Conservation (phyloP, 2,888 invertebrate genomes). For the Tridacna gigas region DNA sequence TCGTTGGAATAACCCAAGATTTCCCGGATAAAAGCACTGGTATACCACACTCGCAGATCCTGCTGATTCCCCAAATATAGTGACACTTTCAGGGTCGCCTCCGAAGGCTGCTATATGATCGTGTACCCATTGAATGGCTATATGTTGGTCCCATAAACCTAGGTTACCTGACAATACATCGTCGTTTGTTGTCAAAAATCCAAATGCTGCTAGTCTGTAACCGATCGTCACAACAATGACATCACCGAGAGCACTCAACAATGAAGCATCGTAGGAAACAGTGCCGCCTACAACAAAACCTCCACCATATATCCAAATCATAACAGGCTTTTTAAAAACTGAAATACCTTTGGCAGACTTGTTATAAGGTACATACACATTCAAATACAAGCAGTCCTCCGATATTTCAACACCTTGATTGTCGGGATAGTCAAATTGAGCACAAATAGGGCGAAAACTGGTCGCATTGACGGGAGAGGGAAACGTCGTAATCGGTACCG, state of each 20-base stretch:
- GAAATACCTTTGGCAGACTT: neutral
- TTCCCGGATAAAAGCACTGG: conserved; percentile 65
- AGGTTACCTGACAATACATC: conserved; percentile 66
- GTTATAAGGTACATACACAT: conserved; percentile 45
- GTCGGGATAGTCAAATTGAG: conserved; percentile 7
- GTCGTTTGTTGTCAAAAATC: conserved; percentile 68
- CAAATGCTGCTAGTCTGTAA: conserved; percentile 65
- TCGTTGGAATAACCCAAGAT: conserved; percentile 38
- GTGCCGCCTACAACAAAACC: conserved; percentile 43
- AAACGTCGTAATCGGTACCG: conserved; percentile 32
- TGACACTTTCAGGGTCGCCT: conserved; percentile 65
- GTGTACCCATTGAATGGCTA: conserved; percentile 73
- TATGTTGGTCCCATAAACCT: conserved; percentile 73
- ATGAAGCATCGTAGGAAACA: conserved; percentile 33
- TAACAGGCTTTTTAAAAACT: conserved; percentile 22
- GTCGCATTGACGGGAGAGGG: conserved; percentile 33
- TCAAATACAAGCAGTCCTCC: conserved; percentile 56
- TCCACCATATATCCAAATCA: conserved; percentile 62
- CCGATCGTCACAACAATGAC: conserved; percentile 68
- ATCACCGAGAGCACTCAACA: conserved; percentile 40
- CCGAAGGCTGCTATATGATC: conserved; percentile 69
- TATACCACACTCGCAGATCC: conserved; percentile 68
- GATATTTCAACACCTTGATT: conserved; percentile 14
- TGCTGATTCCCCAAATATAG: conserved; percentile 75
- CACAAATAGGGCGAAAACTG: conserved; percentile 32